phyloP scores from a whole-genome alignment of 2,113 vertebrate species.

The Python bivittatus region DNA sequence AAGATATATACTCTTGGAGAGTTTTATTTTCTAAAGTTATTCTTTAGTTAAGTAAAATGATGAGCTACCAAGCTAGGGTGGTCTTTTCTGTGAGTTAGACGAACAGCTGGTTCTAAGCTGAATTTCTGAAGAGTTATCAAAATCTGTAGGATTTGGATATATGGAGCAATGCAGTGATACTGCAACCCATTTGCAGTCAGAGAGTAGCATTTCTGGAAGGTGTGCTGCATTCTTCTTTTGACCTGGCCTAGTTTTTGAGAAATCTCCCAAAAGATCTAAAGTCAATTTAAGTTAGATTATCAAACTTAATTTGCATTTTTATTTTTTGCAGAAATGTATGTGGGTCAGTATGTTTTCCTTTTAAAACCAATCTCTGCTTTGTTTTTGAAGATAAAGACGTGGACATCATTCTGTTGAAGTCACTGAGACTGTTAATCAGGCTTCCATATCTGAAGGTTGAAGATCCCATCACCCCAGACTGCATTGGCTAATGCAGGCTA shows the following conservation, averaged over 20 bases:
- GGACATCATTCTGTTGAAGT: background rate
- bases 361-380: background rate
- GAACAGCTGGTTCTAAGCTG: background rate
- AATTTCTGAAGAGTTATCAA: background rate
- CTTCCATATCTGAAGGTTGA: background rate
- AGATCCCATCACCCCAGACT: background rate
- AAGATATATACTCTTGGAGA: background rate
- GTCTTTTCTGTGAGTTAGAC: background rate
- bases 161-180: background rate
- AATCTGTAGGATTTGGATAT: background rate
- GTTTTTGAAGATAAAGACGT: background rate
- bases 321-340: slow-evolving; percentile 6
- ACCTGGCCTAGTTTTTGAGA: slow-evolving; percentile 47
- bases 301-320: slow-evolving; percentile 44
- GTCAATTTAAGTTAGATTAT: slow-evolving; percentile 58
- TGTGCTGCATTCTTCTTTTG: background rate
- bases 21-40: background rate
- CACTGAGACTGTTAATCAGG: background rate
- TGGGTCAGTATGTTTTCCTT: background rate
- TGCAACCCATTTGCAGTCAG: background rate
- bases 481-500: background rate
- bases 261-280: slow-evolving; percentile 49
- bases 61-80: background rate
- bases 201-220: slow-evolving; percentile 34
- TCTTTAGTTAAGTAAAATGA: background rate